Percentiles rank a stretch among this genome's conserved stretches.
Conservation (phyloP, 2,113 vertebrate species). For the Turnix velox region DNA sequence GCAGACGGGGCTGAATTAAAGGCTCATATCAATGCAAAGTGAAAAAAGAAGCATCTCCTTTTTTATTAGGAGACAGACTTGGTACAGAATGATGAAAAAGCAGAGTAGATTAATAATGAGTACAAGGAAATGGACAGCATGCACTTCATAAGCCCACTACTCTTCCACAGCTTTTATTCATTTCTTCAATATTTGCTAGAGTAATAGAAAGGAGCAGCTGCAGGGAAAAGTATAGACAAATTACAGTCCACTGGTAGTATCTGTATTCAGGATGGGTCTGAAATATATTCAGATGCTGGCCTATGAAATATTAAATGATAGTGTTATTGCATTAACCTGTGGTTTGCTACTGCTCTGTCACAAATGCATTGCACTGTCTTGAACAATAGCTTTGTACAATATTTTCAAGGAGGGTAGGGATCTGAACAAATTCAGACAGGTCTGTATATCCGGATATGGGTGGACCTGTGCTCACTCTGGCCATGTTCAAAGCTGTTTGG, state of each 20-base stretch:
- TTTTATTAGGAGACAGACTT: neutral
- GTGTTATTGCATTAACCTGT: neutral
- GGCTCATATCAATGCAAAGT: neutral
- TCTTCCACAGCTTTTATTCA: neutral
- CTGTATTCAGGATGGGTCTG: neutral
- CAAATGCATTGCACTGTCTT: neutral
- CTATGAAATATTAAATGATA: neutral
- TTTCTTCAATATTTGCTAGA: neutral
- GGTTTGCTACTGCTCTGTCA: neutral
- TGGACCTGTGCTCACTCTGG: neutral
- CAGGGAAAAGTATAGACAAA: neutral
- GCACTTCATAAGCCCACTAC: neutral
- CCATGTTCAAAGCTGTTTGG: neutral
- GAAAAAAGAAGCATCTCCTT: neutral
- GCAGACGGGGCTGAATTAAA: conserved; percentile 9
- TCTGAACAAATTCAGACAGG: neutral
- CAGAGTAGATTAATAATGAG: neutral
- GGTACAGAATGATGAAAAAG: neutral
- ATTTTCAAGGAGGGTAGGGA: neutral
- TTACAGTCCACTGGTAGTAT: neutral
- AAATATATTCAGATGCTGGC: neutral
- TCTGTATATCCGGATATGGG: neutral
- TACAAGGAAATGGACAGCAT: neutral
- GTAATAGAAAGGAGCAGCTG: conserved; percentile 17
- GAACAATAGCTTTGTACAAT: neutral